phyloP scores from a whole-genome alignment of 2,797 vertebrate genomes.

The Paedocypris micromegethes region DNA sequence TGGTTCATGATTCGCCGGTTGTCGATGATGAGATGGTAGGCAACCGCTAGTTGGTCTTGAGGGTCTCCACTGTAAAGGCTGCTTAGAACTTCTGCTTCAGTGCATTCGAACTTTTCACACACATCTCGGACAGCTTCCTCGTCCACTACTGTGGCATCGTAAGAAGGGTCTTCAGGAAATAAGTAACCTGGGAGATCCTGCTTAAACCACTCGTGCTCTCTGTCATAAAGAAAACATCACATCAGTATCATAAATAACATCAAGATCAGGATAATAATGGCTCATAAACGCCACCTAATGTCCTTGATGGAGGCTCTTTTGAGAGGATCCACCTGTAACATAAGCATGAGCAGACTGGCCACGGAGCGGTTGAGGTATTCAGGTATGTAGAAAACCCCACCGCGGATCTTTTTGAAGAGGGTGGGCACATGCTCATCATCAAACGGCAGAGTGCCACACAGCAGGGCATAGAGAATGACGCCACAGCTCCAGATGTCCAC shows the following conservation, averaged over 20 bases:
- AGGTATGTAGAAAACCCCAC: conserved; percentile 96
- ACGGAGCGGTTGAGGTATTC: conserved; percentile 91
- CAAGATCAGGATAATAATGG: background rate
- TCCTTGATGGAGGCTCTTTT: conserved; percentile 98
- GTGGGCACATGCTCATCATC: conserved; percentile 96
- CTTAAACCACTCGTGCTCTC: conserved; percentile 97
- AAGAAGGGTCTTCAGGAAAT: conserved; percentile 95
- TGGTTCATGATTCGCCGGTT: conserved; percentile 99
- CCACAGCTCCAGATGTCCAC: conserved; percentile 99
- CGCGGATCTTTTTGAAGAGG: conserved; percentile 96
- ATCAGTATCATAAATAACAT: no score
- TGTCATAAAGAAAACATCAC: conserved; percentile 32
- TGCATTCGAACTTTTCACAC: conserved; percentile 96
- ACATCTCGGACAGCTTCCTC: conserved; percentile 94
- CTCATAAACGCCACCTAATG: conserved; percentile 73
- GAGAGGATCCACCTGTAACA: conserved; percentile 96
- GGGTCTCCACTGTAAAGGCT: conserved; percentile 95
- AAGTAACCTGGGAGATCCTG: conserved; percentile 92
- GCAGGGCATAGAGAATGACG: conserved; percentile 92
- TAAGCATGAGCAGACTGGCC: conserved; percentile 89
- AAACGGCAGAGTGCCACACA: conserved; percentile 96
- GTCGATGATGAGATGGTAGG: conserved; percentile 96
- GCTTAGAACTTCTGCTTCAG: conserved; percentile 86
- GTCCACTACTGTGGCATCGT: conserved; percentile 86
- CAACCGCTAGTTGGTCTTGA: conserved; percentile 93